These are phyloP conservation scores for Exaiptasia diaphana DNA, from an alignment of 64 coral and sea anemone genomes.

Conservation along the genomic window DNA sequence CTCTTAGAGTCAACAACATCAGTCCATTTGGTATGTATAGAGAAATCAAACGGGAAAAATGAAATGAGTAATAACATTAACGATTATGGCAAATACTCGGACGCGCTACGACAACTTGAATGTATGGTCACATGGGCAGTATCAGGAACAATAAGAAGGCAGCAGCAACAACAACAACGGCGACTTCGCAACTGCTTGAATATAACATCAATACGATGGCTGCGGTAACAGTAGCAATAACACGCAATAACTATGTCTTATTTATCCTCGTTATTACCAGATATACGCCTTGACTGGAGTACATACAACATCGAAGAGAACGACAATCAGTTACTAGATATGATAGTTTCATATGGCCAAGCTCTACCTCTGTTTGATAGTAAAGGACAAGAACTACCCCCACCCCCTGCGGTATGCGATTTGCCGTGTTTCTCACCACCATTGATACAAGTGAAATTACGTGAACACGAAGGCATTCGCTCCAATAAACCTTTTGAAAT, in stretches of 20 bases:
- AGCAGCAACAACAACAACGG: too few relatives aligned
- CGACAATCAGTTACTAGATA: constrained; percentile 74
- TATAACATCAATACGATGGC: too few relatives aligned
- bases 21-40: constrained; percentile 86
- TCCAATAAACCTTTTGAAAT: constrained; percentile 65
- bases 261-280: constrained; percentile 25
- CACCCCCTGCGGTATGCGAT: not conserved
- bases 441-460: constrained; percentile 76
- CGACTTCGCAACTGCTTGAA: too few relatives aligned
- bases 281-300: constrained; percentile 94
- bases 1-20: constrained; percentile 88
- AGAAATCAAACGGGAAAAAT: not conserved
- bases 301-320: constrained; percentile 67
- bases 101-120: too few relatives aligned
- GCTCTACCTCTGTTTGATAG: constrained; percentile 56
- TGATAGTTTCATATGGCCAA: constrained; percentile 73
- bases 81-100: not conserved
- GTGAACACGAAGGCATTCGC: constrained; percentile 62
- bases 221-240: too few relatives aligned
- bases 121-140: too few relatives aligned
- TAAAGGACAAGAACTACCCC: constrained; percentile 59
- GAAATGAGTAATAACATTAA: not conserved
- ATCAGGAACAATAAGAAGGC: too few relatives aligned
- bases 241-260: too few relatives aligned
- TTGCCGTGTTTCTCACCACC: constrained; percentile 11